Evolutionary conservation across 1,140 invertebrate genomes (phyloP).

Genomic region (Halyomorpha halys): DNA sequence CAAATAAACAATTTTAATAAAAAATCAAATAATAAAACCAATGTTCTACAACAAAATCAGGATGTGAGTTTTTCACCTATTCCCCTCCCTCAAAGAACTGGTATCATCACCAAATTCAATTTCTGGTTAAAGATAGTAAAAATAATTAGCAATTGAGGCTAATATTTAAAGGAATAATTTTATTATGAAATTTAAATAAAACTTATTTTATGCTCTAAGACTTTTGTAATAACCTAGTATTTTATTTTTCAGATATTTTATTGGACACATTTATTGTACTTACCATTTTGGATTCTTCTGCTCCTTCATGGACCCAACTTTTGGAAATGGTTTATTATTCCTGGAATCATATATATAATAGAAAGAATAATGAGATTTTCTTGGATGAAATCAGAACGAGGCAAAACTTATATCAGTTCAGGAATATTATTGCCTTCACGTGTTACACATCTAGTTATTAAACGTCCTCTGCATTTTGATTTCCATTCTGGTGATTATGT

Average conservation of each 20-base stretch:
- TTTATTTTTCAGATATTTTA: slow-evolving; percentile 68
- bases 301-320: slow-evolving; percentile 86
- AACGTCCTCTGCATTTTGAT: slow-evolving; percentile 71
- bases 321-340: slow-evolving; percentile 90
- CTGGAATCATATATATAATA: slow-evolving; percentile 66
- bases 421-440: slow-evolving; percentile 73
- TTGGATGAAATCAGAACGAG: slow-evolving; percentile 53
- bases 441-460: slow-evolving; percentile 79
- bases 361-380: slow-evolving; percentile 60
- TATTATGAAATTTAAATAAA: no score
- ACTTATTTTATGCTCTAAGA: no score
- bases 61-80: no score
- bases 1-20: no score
- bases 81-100: no score
- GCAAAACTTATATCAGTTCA: slow-evolving; percentile 75
- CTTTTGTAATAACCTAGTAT: no score
- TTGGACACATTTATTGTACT: slow-evolving; percentile 85
- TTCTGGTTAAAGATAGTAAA: no score
- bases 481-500: slow-evolving; percentile 91
- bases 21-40: no score
- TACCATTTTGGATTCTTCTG: slow-evolving; percentile 77
- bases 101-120: no score
- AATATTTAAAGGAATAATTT: no score
- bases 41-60: no score
- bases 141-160: no score